Percentiles rank a stretch among this genome's conserved stretches.
Conservation (phyloP, 64 coral and sea anemone genomes). For the Montipora foliosa region DNA sequence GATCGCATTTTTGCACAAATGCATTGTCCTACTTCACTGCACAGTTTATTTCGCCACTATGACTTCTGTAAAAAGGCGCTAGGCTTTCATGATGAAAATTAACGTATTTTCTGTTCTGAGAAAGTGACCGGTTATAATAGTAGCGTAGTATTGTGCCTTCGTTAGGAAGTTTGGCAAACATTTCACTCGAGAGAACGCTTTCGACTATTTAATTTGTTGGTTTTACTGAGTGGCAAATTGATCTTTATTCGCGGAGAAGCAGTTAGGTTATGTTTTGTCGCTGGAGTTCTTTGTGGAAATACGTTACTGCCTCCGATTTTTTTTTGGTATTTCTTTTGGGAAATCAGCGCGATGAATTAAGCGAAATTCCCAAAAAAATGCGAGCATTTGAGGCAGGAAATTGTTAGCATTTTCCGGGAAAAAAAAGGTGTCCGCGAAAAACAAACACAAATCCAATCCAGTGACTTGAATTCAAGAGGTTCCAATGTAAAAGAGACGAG, state of each 20-base stretch:
- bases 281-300: neutral
- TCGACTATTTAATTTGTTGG: neutral
- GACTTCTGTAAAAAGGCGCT: no score
- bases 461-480: neutral
- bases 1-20: neutral
- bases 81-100: no score
- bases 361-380: neutral
- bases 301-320: neutral
- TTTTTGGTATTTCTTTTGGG: no score
- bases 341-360: no score
- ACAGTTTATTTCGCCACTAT: neutral
- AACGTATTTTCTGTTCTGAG: neutral
- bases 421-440: neutral
- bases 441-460: neutral
- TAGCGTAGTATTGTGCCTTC: neutral
- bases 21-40: neutral
- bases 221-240: conserved; percentile 24
- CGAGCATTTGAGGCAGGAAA: neutral
- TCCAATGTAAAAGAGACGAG: neutral
- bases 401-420: neutral
- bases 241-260: neutral
- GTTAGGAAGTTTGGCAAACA: neutral
- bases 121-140: neutral
- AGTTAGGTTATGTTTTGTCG: neutral
- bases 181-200: neutral